Conservation (phyloP, 2,113 vertebrate species). For the Carlito syrichta region DNA sequence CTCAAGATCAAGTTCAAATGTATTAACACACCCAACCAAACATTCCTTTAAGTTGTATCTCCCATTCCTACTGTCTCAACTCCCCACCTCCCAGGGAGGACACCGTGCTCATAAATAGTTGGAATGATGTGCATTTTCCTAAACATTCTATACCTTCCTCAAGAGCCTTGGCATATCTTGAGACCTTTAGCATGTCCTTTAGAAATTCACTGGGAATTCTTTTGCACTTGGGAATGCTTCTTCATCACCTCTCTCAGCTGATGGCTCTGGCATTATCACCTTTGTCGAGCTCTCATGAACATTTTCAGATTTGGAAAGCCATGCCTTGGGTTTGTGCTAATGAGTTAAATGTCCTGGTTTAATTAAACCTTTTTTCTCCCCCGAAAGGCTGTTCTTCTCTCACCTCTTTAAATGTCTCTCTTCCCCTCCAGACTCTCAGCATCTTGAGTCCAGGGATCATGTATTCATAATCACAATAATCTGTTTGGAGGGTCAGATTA, state of each 20-base stretch:
- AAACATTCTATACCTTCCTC: not conserved
- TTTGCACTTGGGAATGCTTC: not conserved
- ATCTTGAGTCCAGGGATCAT: not conserved
- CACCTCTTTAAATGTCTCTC: not conserved
- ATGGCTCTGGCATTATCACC: not conserved
- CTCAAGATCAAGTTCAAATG: not conserved
- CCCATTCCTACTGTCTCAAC: accelerated
- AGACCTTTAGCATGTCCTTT: not conserved
- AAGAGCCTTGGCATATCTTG: not conserved
- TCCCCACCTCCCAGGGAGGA: not conserved
- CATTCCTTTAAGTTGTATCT: not conserved
- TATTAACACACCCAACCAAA: not conserved
- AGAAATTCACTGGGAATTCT: not conserved
- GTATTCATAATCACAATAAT: not conserved
- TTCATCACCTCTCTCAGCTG: not conserved
- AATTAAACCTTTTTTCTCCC: too few species aligned
- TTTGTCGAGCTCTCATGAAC: not conserved
- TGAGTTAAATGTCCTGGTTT: too few species aligned
- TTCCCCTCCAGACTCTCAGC: not conserved
- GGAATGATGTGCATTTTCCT: not conserved
- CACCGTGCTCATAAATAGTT: accelerated
- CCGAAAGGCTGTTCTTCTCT: accelerated
- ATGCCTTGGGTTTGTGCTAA: accelerated
- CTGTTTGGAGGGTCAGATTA: accelerated
- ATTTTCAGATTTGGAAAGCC: not conserved